A percentile compares a stretch with the other conserved stretches of the same genome.
phyloP scores from a whole-genome alignment of 2,113 vertebrate species.

The Symphodus melops region DNA sequence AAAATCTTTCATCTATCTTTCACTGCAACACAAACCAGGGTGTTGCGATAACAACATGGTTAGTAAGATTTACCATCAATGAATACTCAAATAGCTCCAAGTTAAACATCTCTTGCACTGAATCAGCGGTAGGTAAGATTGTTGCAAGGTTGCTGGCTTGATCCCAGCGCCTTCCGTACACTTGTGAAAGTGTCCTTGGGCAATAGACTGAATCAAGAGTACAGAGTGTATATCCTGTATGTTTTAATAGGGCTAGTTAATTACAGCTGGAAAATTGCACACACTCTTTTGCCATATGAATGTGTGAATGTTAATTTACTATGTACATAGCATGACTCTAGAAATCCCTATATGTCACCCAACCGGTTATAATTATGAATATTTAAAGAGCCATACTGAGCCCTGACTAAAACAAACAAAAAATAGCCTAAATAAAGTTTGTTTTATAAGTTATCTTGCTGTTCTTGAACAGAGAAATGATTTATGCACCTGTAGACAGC shows the following conservation, averaged over 20 bases:
- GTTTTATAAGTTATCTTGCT: neutral
- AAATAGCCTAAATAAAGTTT: neutral
- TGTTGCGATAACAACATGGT: neutral
- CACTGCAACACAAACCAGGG: neutral
- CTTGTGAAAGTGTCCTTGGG: too few species aligned
- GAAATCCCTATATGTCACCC: neutral
- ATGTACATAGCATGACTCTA: too few species aligned
- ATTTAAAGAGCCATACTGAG: neutral
- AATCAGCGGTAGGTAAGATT: too few species aligned
- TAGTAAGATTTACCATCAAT: neutral
- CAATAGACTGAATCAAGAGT: too few species aligned
- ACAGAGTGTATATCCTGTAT: too few species aligned
- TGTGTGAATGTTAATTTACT: too few species aligned
- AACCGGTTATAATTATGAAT: neutral
- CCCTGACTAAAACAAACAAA: neutral
- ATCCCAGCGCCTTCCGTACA: too few species aligned
- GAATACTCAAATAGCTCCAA: neutral
- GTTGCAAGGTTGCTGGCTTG: too few species aligned
- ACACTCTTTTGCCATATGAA: too few species aligned
- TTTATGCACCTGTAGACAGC: constrained; percentile 15
- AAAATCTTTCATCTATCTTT: neutral
- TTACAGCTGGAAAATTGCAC: too few species aligned
- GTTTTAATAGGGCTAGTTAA: too few species aligned
- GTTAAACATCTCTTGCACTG: neutral
- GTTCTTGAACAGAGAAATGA: neutral